A percentile compares a stretch with the other conserved stretches of the same genome.
These are phyloP conservation scores for Rhinolophus sinicus DNA, from an alignment of 2,113 vertebrate species.

Conservation along the genomic window DNA sequence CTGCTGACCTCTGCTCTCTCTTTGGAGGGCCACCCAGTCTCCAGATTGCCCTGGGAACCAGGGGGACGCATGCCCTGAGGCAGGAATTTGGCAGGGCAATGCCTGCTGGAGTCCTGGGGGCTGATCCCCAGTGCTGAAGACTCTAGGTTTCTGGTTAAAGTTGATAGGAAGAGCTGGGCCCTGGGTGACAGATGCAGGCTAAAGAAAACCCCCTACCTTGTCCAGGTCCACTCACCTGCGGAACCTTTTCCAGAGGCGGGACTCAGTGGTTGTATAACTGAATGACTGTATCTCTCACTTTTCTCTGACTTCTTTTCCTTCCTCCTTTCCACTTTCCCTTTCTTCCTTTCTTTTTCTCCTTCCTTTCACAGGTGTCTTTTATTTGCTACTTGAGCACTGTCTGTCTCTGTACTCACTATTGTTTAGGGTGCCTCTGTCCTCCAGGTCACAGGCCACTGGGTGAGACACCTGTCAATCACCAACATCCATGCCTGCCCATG, in stretches of 20 bases:
- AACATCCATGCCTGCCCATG: neutral
- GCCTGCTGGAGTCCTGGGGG: neutral
- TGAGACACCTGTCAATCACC: neutral
- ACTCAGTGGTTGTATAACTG: neutral
- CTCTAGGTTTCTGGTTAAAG: neutral
- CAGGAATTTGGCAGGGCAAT: neutral
- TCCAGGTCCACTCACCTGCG: neutral
- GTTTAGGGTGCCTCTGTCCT: neutral
- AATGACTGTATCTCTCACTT: neutral
- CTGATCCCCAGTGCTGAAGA: neutral
- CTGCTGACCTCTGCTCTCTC: neutral
- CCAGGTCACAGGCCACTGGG: neutral
- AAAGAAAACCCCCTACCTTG: neutral
- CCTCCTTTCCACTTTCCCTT: neutral
- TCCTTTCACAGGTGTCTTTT: neutral
- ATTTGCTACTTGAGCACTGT: too few relatives aligned
- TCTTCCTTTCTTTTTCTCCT: neutral
- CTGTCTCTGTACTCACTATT: neutral
- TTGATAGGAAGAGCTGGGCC: neutral
- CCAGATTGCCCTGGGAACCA: neutral
- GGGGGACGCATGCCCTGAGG: neutral
- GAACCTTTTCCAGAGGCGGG: neutral
- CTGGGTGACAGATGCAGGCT: neutral
- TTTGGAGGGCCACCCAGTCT: neutral
- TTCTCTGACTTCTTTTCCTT: neutral